Base-by-base conservation (phyloP, 1,140 invertebrate genomes). In the Trissolcus basalis region DNA sequence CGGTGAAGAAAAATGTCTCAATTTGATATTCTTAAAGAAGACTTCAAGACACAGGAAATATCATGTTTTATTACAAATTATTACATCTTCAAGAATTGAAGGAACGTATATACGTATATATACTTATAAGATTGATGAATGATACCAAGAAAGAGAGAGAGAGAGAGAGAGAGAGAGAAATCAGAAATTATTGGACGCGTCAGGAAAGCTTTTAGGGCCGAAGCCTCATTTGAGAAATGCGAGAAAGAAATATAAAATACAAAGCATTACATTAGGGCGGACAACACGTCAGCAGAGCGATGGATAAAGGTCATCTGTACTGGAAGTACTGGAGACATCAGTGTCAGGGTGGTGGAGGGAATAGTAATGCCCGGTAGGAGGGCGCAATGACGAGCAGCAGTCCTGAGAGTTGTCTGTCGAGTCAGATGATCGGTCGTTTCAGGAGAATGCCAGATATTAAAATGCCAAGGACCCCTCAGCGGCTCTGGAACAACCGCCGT, bases 371-470 rank as follows among this genome's bases (percentile, higher is more conserved):
- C 64, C 63, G 63, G 72, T 65, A 35, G 59, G 43, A 50, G 59
- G 15, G 35, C 9, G 48, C 71, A 58, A 32, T 54, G 67, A 67
- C 70, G 19, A 43, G 65, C 10, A 50, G 63, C 71, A 68, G 15
- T 58, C 51, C 51, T 60, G 55, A 39, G 50, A 47, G 77, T 77
- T 49, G 63, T 70, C 56, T 48, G 76, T 67, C 39, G 55, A 80
- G 79, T 82, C 77, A 60, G 79, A 84, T 82, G 82, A 87, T 86
- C 82, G 82, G 78, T 81, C 84, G 83, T 84, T 87, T 78, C 79
- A 84, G 82, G 86, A 64, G 61, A 88, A 88, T 88, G 86, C 72
- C 74, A 84, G 86, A 88, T 88, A 88, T 88, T 88, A 88, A 88
- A 88, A 88, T 88, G 87, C 86, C 86, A 80, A 79, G 85, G 83